Conservation (phyloP, 37 sponge, comb jelly and placozoan genomes). For the Chondrilla cf. caribensis region DNA sequence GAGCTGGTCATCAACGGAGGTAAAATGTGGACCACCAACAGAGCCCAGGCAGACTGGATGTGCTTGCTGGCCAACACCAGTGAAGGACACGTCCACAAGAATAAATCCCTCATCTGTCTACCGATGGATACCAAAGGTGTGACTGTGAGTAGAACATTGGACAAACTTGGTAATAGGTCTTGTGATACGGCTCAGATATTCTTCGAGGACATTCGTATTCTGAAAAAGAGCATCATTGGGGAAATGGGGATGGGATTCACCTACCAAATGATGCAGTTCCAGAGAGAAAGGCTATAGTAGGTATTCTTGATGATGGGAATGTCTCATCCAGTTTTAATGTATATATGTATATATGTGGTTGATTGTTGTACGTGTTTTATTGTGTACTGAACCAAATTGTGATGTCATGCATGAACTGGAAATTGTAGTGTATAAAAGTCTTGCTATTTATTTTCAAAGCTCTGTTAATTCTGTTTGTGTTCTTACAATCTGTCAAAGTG, state of each 20-base stretch:
- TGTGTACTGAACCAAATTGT: no score
- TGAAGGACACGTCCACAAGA: conserved; percentile 63
- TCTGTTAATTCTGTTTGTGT: no score
- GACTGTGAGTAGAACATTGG: conserved; percentile 32
- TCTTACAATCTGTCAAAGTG: no score
- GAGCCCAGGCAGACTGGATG: conserved; percentile 95
- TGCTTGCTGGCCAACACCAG: conserved; percentile 90
- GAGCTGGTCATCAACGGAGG: conserved; percentile 92
- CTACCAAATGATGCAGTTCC: conserved; percentile 96
- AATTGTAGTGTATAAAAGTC: no score
- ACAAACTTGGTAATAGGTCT: conserved; percentile 61
- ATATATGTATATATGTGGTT: neutral
- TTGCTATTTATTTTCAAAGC: no score
- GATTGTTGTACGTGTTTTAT: no score
- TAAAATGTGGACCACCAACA: conserved; percentile 96
- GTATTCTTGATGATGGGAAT: conserved; percentile 43
- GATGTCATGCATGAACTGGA: no score
- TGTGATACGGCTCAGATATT: conserved; percentile 88
- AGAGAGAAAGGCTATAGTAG: conserved; percentile 91
- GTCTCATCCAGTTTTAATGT: neutral
- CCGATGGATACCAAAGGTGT: conserved; percentile 89
- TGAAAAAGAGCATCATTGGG: conserved; percentile 77
- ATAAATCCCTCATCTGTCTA: conserved; percentile 92
- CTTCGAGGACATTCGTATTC: conserved; percentile 91
- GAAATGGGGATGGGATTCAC: conserved; percentile 88